phyloP scores from a whole-genome alignment of 2,888 invertebrate genomes.

The Itoplectis maculator region DNA sequence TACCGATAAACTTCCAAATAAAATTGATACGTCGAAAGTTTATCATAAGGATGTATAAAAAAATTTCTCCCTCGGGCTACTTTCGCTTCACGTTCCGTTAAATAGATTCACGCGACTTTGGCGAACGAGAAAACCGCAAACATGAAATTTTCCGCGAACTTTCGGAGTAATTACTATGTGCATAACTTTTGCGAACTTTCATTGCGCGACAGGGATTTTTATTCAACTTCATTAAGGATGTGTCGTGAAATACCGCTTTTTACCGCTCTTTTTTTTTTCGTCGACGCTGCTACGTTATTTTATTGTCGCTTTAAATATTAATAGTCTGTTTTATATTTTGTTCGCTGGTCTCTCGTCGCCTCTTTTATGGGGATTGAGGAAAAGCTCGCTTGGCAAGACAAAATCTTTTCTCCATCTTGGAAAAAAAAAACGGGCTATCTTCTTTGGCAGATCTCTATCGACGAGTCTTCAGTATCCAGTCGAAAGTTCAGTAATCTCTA shows the following conservation, averaged over 20 bases:
- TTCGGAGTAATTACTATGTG: constrained; percentile 28
- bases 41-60: neutral
- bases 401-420: neutral
- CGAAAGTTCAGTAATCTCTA: constrained; percentile 42
- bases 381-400: too few species aligned
- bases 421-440: neutral
- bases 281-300: neutral
- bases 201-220: constrained; percentile 14
- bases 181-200: constrained; percentile 41
- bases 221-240: constrained; percentile 19
- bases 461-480: constrained; percentile 19
- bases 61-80: neutral
- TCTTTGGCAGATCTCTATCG: constrained; percentile 16
- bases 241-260: neutral
- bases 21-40: neutral
- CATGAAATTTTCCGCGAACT: constrained; percentile 42
- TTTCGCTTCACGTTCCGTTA: neutral
- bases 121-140: constrained; percentile 25
- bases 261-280: neutral
- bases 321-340: neutral
- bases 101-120: constrained; percentile 8
- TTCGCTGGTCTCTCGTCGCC: too few species aligned
- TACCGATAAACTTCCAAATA: neutral
- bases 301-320: neutral
- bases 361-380: too few species aligned